Percentiles rank a stretch among this genome's conserved stretches.
Evolutionary conservation across 2,888 invertebrate genomes (phyloP).

Genomic region (Drosophila kambysellisi): DNA sequence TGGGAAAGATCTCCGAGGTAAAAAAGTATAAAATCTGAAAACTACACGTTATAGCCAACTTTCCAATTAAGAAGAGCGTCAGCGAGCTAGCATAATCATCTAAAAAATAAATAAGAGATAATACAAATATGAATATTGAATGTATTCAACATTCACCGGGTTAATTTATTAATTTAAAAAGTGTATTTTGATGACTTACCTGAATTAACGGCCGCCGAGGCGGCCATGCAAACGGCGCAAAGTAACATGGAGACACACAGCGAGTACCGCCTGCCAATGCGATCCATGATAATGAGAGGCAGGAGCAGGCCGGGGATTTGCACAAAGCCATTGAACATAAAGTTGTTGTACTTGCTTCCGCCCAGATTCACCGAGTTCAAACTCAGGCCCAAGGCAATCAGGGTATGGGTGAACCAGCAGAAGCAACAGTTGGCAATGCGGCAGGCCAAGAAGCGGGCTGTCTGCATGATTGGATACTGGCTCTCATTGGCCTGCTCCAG

Average conservation of each 20-base stretch:
- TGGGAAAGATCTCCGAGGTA: constrained; percentile 91
- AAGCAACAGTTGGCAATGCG: constrained; percentile 88
- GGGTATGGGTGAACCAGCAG: constrained; percentile 92
- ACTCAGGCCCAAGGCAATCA: constrained; percentile 92
- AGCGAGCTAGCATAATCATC: constrained; percentile 86
- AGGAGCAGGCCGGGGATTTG: constrained; percentile 91
- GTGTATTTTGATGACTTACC: constrained; percentile 47
- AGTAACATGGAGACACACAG: constrained; percentile 88
- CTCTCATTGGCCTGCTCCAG: constrained; percentile 68
- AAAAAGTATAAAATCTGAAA: constrained; percentile 89
- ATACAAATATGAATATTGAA: background rate
- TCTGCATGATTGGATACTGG: constrained; percentile 72
- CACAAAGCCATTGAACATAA: constrained; percentile 86
- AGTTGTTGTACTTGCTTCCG: constrained; percentile 92
- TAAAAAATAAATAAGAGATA: constrained; percentile 18
- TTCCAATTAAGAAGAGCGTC: constrained; percentile 87
- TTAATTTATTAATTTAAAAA: background rate
- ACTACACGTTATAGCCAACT: constrained; percentile 88
- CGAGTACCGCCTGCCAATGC: constrained; percentile 88
- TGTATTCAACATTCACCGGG: background rate
- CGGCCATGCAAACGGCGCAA: constrained; percentile 86
- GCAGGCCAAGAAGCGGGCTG: constrained; percentile 69
- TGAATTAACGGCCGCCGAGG: constrained; percentile 74
- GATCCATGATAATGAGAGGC: constrained; percentile 88
- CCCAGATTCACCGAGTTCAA: constrained; percentile 90